Conservation (phyloP, 1,140 invertebrate genomes). For the Caenorhabditis briggsae region DNA sequence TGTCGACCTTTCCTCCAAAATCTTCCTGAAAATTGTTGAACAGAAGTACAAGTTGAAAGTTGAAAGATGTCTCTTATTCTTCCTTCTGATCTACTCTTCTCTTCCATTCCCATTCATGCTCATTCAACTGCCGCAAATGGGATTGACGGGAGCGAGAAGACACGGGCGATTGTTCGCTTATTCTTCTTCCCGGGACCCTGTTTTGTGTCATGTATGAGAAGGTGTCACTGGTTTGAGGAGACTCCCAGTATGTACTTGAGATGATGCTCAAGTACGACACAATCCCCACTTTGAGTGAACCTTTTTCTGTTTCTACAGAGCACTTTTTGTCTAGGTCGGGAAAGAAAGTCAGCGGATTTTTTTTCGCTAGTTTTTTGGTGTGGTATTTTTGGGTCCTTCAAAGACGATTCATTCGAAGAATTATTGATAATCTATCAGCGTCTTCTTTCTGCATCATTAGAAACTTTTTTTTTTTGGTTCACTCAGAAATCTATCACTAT, state of each 20-base stretch:
- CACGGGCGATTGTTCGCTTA: slow-evolving; percentile 20
- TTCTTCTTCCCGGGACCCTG: slow-evolving; percentile 5
- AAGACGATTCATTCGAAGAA: too few species aligned
- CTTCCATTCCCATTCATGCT: slow-evolving; percentile 46
- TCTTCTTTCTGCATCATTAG: too few species aligned
- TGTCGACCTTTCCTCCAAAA: too few species aligned
- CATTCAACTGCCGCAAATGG: slow-evolving; percentile 54
- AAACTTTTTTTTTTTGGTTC: too few species aligned
- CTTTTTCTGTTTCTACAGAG: not conserved
- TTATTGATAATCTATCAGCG: too few species aligned
- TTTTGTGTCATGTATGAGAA: not conserved
- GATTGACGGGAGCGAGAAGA: slow-evolving; percentile 38
- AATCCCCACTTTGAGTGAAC: not conserved
- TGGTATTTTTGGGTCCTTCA: too few species aligned
- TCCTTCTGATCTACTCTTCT: slow-evolving; percentile 14
- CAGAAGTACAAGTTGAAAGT: slow-evolving; percentile 33
- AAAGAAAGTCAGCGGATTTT: too few species aligned
- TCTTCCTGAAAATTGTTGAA: not conserved
- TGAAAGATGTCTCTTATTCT: not conserved
- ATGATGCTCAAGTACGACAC: slow-evolving; percentile 18
- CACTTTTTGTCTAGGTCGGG: too few species aligned
- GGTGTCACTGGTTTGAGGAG: slow-evolving; percentile 28
- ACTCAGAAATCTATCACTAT: too few species aligned
- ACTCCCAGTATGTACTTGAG: slow-evolving; percentile 1
- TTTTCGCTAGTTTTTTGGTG: too few species aligned